Base-by-base conservation (phyloP, 2,888 invertebrate species). In the Disparrhopalites patrizii region DNA sequence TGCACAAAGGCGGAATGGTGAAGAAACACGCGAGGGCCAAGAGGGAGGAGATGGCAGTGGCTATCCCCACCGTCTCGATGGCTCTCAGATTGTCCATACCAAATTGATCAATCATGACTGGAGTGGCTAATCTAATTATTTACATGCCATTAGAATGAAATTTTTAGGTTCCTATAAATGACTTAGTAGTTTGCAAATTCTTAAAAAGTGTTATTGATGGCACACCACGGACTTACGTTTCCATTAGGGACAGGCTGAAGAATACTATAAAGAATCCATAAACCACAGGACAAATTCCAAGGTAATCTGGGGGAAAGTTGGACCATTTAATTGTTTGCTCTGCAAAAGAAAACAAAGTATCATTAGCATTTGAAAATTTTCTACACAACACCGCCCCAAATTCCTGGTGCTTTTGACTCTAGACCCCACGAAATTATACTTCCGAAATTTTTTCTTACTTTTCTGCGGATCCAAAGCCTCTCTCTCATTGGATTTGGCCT, bases 181-280 rank as follows among this genome's bases (percentile, higher is more conserved):
- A n/a, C 36, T 23, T 38, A 18, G 25, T 54, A 20, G 27, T 23
- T 13, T n/a, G 30, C 30, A 28, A 3, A 25, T 18, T 30, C 31
- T 18, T n/a, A 20, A 10, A 36, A 23, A 56, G 18, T 8, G 23
- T 28, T 52, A 8, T 28, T 23, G 10, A 27, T 5, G 15, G 1
- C 33, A 54, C 30, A 30, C 30, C n/a, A 31, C 25, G 36, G 15
- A 31, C 82, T 82, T 79, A 85, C 82, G 92, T 91, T 83, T 93
- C 93, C 75, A 92, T 81, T 68, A 93, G 82, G 76, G 93, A 91
- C 80, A 92, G 92, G 81, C 91, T 91, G 79, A 91, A 91, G 62
- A 90, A 89, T 72, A 92, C 82, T 71, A 91, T 86, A 79, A 91
- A 91, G 79, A 92, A 92, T 15, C 90, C 88, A 51, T 84, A 82